Conservation (phyloP, 2,888 invertebrate species). For the Pegoplata infirma region DNA sequence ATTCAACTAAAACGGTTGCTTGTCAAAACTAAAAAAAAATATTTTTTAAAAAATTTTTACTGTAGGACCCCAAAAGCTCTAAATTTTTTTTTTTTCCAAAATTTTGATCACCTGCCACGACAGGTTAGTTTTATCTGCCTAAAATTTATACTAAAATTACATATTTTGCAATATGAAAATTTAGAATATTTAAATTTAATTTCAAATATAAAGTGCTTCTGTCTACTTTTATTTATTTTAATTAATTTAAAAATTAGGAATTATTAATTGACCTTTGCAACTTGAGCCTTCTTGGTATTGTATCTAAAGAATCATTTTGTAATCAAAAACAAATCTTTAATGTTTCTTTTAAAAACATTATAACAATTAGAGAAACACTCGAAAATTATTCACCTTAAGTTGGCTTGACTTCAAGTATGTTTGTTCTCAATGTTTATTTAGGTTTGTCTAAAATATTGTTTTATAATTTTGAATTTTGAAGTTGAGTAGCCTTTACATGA, state of each 20-base stretch:
- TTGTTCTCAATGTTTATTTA: background rate
- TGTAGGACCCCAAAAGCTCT: no score
- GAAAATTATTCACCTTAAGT: background rate
- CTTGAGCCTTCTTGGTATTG: background rate
- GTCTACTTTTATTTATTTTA: no score
- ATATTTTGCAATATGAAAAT: no score
- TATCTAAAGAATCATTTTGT: background rate
- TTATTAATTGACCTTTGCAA: conserved; percentile 12
- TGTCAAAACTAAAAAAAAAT: no score
- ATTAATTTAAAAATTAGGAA: conserved; percentile 6
- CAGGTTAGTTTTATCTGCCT: no score
- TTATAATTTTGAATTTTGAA: background rate
- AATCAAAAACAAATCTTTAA: background rate
- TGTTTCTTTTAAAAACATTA: background rate
- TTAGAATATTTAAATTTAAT: no score
- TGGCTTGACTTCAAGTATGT: background rate
- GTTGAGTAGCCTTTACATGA: conserved; percentile 19
- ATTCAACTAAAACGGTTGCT: no score
- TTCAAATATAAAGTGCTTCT: no score
- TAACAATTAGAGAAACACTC: background rate
- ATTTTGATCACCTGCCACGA: no score
- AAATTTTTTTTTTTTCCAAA: no score
- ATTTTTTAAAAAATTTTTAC: no score
- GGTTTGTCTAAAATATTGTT: background rate
- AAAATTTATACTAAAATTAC: no score